Conservation (phyloP, 2,888 invertebrate genomes). For the Asteroscopus sphinx region DNA sequence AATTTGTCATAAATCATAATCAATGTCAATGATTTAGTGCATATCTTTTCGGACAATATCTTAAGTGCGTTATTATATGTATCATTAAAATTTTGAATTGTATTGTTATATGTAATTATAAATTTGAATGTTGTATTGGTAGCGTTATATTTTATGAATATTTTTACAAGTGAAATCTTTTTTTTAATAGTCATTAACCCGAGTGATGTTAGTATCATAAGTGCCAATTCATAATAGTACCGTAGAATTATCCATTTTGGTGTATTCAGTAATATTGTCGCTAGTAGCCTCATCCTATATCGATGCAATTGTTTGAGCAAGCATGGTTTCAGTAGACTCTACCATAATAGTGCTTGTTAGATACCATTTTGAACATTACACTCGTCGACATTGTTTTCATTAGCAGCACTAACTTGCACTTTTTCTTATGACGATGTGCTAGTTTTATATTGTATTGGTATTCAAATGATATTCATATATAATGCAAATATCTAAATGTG, state of each 20-base stretch:
- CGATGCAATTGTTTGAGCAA: constrained; percentile 31
- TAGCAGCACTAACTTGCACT: constrained; percentile 48
- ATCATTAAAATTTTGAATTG: constrained; percentile 48
- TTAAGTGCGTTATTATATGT: constrained; percentile 59
- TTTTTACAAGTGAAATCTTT: constrained; percentile 49
- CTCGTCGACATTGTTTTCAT: constrained; percentile 43
- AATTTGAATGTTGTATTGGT: constrained; percentile 61
- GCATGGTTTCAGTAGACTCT: constrained; percentile 39
- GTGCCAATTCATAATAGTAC: constrained; percentile 71
- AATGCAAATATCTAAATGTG: constrained; percentile 47
- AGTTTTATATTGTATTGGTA: constrained; percentile 54
- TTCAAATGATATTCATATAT: constrained; percentile 56
- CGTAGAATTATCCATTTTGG: constrained; percentile 38
- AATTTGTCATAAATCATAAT: constrained; percentile 45
- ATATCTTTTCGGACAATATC: constrained; percentile 76
- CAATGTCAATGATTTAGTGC: constrained; percentile 72
- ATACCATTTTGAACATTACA: constrained; percentile 39
- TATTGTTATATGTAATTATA: constrained; percentile 55
- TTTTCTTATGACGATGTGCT: constrained; percentile 44
- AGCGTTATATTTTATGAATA: constrained; percentile 56
- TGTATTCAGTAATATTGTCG: constrained; percentile 37
- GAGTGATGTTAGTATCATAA: constrained; percentile 62
- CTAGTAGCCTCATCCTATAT: constrained; percentile 29
- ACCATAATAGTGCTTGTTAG: constrained; percentile 36
- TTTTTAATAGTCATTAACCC: constrained; percentile 47